Conservation (phyloP, 2,113 vertebrate species). For the Scophthalmus maximus region DNA sequence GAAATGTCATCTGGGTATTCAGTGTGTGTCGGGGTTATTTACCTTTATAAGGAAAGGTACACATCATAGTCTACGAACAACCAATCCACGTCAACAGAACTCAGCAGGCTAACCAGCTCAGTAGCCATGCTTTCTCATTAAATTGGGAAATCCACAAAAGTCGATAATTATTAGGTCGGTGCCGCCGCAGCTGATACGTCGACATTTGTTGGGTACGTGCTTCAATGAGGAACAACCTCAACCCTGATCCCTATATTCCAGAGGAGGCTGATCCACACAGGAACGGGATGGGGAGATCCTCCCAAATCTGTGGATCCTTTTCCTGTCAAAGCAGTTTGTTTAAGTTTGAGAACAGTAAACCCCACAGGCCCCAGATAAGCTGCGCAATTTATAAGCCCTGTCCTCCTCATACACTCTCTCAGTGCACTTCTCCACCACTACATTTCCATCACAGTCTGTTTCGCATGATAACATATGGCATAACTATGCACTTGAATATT, state of each 20-base stretch:
- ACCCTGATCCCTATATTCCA: too few species aligned
- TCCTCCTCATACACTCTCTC: constrained; percentile 32
- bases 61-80: too few species aligned
- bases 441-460: not conserved
- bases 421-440: constrained; percentile 4
- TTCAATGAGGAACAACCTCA: not conserved
- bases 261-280: too few species aligned
- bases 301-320: too few species aligned
- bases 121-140: not conserved
- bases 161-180: too few species aligned
- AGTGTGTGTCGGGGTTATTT: too few species aligned
- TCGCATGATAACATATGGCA: constrained; percentile 13
- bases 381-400: constrained; percentile 22
- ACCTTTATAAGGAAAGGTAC: too few species aligned
- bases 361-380: not conserved
- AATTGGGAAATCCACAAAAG: not conserved
- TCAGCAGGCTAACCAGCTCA: too few species aligned
- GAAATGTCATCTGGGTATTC: not conserved
- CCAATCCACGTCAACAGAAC: too few species aligned
- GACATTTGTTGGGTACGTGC: not conserved
- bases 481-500: not conserved
- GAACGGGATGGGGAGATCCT: too few species aligned
- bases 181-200: not conserved
- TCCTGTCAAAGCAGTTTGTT: constrained; percentile 24
- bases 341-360: constrained; percentile 28